phyloP scores from a whole-genome alignment of 2,888 invertebrate genomes.

The Oligia strigilis region DNA sequence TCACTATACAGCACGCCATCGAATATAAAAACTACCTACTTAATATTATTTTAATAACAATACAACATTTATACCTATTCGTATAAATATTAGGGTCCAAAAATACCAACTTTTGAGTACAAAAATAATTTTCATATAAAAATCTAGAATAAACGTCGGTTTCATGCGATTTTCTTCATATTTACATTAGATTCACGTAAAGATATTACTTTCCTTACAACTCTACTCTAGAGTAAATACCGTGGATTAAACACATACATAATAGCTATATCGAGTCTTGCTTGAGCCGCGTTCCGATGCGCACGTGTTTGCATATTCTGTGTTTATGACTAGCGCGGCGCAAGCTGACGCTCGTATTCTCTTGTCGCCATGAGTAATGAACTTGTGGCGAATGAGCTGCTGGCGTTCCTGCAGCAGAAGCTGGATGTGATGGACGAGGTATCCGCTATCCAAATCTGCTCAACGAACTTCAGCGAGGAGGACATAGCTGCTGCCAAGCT shows the following conservation, averaged over 20 bases:
- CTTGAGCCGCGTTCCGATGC: too few species aligned
- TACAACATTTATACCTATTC: constrained; percentile 61
- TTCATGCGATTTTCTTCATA: constrained; percentile 64
- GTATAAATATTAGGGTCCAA: constrained; percentile 51
- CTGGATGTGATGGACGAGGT: too few species aligned
- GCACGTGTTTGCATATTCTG: too few species aligned
- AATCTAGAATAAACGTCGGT: constrained; percentile 60
- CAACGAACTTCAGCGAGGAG: too few species aligned
- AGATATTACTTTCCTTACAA: constrained; percentile 33
- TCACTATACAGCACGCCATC: constrained; percentile 42
- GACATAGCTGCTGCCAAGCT: too few species aligned
- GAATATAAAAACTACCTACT: constrained; percentile 58
- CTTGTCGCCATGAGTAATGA: too few species aligned
- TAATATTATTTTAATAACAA: constrained; percentile 57
- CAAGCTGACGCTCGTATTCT: too few species aligned
- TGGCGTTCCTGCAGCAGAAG: too few species aligned
- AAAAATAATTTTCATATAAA: constrained; percentile 44
- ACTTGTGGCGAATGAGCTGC: too few species aligned
- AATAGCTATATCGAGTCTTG: too few species aligned
- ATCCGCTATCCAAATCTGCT: too few species aligned
- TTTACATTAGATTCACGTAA: constrained; percentile 51
- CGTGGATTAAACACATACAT: constrained; percentile 39
- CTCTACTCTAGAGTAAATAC: constrained; percentile 58
- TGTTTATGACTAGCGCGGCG: too few species aligned
- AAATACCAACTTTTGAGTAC: constrained; percentile 45